Percentiles rank a stretch among this genome's conserved stretches.
These are phyloP conservation scores for Folsomia manolachei DNA, from an alignment of 2,888 invertebrate species.

Conservation along the genomic window DNA sequence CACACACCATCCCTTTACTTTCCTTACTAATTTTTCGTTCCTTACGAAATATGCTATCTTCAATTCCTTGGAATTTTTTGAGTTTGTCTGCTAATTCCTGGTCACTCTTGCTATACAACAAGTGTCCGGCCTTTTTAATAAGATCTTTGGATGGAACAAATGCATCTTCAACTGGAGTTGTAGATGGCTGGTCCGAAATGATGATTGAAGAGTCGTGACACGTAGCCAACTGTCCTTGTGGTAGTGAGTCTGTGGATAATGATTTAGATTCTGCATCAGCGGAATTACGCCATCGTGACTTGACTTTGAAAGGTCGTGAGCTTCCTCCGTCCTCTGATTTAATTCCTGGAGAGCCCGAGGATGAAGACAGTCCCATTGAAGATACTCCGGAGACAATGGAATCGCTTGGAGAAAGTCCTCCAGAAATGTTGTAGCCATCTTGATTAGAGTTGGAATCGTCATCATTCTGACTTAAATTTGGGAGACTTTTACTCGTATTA, in stretches of 20 bases:
- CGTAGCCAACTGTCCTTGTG: neutral
- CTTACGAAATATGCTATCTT: slow-evolving; percentile 80
- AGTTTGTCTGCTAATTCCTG: slow-evolving; percentile 62
- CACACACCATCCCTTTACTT: slow-evolving; percentile 90
- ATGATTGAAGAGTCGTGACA: slow-evolving; percentile 19
- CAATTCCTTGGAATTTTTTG: slow-evolving; percentile 74
- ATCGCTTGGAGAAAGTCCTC: slow-evolving; percentile 17
- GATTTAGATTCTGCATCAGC: slow-evolving; percentile 62
- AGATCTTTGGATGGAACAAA: slow-evolving; percentile 24
- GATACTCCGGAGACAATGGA: slow-evolving; percentile 15
- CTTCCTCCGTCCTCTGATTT: slow-evolving; percentile 51
- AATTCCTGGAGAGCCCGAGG: slow-evolving; percentile 23
- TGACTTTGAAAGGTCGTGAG: slow-evolving; percentile 71
- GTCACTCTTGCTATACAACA: slow-evolving; percentile 37
- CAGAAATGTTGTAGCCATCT: neutral
- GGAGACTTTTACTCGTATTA: slow-evolving; percentile 29
- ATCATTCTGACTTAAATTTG: slow-evolving; percentile 34
- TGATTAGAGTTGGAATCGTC: slow-evolving; percentile 44
- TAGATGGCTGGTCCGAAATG: neutral
- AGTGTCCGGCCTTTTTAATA: slow-evolving; percentile 39
- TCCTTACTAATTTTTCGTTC: slow-evolving; percentile 76
- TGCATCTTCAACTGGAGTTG: slow-evolving; percentile 1
- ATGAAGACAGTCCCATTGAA: neutral
- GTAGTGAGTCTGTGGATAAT: neutral
- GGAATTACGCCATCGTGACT: slow-evolving; percentile 73